phyloP scores from a whole-genome alignment of 2,113 vertebrate species.

The Alethe castanea region DNA sequence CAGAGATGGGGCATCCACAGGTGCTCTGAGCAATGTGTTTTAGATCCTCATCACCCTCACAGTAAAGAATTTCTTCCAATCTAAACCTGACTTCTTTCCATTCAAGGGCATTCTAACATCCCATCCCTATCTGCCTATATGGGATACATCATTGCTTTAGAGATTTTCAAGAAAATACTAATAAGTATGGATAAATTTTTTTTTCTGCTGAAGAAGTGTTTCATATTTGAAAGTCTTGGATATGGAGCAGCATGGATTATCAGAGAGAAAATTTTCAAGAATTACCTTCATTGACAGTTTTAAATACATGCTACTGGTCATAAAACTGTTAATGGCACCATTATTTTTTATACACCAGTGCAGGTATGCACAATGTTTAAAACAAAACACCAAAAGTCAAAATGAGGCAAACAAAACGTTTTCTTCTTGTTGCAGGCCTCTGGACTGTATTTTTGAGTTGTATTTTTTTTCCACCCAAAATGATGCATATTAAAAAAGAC shows the following conservation, averaged over 20 bases:
- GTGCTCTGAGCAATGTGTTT: background rate
- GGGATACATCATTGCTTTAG: background rate
- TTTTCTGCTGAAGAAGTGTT: background rate
- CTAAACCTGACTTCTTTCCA: background rate
- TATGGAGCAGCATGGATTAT: background rate
- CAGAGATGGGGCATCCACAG: background rate
- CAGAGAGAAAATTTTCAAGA: background rate
- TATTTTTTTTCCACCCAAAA: background rate
- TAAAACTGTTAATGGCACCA: background rate
- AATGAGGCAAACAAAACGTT: background rate
- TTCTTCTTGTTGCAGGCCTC: background rate
- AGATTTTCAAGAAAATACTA: background rate
- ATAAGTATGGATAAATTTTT: background rate
- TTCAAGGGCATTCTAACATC: background rate
- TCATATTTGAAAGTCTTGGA: background rate
- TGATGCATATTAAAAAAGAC: background rate
- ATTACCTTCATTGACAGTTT: background rate
- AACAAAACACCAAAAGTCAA: background rate
- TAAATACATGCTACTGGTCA: background rate
- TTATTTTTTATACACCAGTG: background rate
- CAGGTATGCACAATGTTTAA: background rate
- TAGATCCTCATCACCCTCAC: background rate
- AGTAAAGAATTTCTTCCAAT: background rate
- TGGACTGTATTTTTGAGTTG: background rate
- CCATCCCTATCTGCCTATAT: background rate